phyloP scores from a whole-genome alignment of 2,888 invertebrate genomes.

The Drosophila macrospina region DNA sequence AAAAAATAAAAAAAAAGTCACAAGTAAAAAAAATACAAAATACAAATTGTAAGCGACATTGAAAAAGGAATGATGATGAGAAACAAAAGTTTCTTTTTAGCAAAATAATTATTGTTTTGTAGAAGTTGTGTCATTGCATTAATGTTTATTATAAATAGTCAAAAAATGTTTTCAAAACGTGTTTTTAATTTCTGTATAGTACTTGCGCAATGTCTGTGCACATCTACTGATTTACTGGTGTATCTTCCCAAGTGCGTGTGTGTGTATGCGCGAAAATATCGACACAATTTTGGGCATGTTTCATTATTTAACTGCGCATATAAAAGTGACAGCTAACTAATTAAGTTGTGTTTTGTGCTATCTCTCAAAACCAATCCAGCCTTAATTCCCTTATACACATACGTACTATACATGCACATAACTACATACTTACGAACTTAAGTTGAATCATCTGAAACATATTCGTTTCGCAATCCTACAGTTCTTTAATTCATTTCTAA shows the following conservation, averaged over 20 bases:
- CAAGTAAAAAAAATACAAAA: conserved; percentile 21
- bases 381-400: not conserved
- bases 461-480: conserved; percentile 6
- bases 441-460: not conserved
- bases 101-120: conserved; percentile 45
- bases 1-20: conserved; percentile 2
- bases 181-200: conserved; percentile 28
- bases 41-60: conserved; percentile 56
- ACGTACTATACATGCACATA: not conserved
- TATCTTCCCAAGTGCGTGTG: not conserved
- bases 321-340: conserved; percentile 54
- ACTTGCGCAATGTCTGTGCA: conserved; percentile 51
- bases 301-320: conserved; percentile 59
- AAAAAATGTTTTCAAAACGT: conserved; percentile 45
- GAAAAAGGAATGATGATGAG: conserved; percentile 51
- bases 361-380: not conserved
- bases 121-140: conserved; percentile 45
- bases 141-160: conserved; percentile 43
- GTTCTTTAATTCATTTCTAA: conserved; percentile 21
- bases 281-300: conserved; percentile 50
- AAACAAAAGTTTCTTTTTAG: conserved; percentile 34
- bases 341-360: conserved; percentile 22
- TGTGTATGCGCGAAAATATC: conserved; percentile 35
- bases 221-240: conserved; percentile 36
- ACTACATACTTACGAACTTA: no score